Conservation (phyloP, 2,888 invertebrate genomes). For the Amorpha juglandis region DNA sequence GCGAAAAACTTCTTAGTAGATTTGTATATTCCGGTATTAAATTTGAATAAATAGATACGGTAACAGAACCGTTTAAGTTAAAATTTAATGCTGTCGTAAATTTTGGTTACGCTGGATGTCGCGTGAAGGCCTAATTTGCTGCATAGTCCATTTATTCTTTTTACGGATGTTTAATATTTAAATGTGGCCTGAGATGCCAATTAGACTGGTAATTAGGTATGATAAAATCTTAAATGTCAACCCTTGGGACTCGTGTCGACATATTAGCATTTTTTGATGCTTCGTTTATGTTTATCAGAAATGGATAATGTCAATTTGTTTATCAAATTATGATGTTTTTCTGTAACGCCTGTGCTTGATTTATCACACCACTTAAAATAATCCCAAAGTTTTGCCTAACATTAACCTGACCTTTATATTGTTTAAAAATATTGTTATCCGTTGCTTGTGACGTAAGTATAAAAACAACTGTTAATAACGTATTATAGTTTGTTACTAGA, state of each 20-base stretch:
- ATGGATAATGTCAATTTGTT: background rate
- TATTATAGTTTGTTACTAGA: background rate
- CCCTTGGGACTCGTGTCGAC: background rate
- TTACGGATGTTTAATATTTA: conserved; percentile 49
- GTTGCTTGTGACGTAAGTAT: background rate
- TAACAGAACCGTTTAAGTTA: conserved; percentile 29
- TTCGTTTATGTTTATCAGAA: background rate
- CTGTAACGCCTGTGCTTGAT: background rate
- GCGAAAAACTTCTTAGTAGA: background rate
- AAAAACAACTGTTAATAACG: background rate
- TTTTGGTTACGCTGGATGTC: conserved; percentile 34
- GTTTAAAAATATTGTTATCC: conserved; percentile 25
- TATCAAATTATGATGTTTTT: conserved; percentile 1
- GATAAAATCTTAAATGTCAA: conserved; percentile 47
- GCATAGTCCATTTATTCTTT: conserved; percentile 38
- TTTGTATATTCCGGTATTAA: conserved; percentile 34
- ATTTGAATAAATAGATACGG: conserved; percentile 35
- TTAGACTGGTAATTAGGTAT: conserved; percentile 55
- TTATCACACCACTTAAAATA: conserved; percentile 21
- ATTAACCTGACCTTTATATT: conserved; percentile 20
- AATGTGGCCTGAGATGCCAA: conserved; percentile 52
- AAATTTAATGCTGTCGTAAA: conserved; percentile 36
- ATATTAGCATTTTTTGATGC: background rate
- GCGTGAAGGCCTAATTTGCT: conserved; percentile 43
- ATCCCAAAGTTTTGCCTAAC: conserved; percentile 15